A percentile compares a stretch with the other conserved stretches of the same genome.
phyloP scores from a whole-genome alignment of 30 jellyfish, hydroid and myxozoan genomes.

The Nemopilema nomurai region DNA sequence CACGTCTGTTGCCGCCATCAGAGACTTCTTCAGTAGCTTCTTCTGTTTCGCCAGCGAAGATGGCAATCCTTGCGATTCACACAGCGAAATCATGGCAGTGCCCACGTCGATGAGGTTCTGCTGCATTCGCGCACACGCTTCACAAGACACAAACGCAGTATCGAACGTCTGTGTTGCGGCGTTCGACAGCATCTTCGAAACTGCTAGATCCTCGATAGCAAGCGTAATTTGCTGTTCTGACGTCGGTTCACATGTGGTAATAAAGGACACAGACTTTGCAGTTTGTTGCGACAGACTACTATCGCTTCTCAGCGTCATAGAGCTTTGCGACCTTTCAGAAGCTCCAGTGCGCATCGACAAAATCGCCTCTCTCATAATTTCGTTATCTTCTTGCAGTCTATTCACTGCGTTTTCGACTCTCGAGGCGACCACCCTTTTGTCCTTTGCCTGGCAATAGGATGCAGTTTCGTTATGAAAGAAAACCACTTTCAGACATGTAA shows the following conservation, averaged over 20 bases:
- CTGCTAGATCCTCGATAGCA: constrained; percentile 23
- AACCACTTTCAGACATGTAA: background rate
- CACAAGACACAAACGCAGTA: constrained; percentile 90
- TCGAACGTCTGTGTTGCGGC: constrained; percentile 87
- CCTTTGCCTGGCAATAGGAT: constrained; percentile 22
- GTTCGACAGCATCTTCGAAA: constrained; percentile 25
- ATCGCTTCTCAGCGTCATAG: constrained; percentile 4
- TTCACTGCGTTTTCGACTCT: constrained; percentile 28
- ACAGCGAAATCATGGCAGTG: constrained; percentile 54
- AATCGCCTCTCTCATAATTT: constrained; percentile 45
- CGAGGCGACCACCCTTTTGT: constrained; percentile 15
- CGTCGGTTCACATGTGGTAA: background rate
- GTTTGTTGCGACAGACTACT: background rate
- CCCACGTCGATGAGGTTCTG: constrained; percentile 77
- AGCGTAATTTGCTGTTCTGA: constrained; percentile 10
- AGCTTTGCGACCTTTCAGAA: constrained; percentile 34
- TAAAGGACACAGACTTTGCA: background rate
- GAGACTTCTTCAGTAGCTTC: constrained; percentile 53
- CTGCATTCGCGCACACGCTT: constrained; percentile 80
- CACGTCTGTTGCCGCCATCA: constrained; percentile 79
- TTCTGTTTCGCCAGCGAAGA: constrained; percentile 82
- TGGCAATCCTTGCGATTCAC: constrained; percentile 92
- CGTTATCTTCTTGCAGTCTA: constrained; percentile 44
- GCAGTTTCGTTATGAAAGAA: background rate
- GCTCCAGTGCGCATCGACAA: constrained; percentile 34